Evolutionary conservation across 2,113 vertebrate genomes (phyloP), one percentile per base, ranked within the genome.

Genomic region (Cercopithecus mona): DNA sequence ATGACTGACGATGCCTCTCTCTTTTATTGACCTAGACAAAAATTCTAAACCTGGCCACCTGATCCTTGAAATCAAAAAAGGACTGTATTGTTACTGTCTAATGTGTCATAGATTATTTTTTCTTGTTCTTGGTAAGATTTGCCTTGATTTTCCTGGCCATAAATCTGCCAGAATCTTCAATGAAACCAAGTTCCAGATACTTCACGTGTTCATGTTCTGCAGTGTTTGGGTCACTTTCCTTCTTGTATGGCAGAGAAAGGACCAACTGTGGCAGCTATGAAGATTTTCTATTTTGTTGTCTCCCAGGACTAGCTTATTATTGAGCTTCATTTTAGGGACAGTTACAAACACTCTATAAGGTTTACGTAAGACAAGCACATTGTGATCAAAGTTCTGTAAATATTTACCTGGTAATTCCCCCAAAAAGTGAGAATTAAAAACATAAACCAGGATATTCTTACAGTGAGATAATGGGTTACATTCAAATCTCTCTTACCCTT

Each of bases 281-380:
- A 99, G 45, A 98, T 99, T 14, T 98, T 99, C 92, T 98, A 98
- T 40, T 98, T 98, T 35, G 18, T 95, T 99, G 13, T 97, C 98
- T 5, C 99, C 98, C 8, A 99, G 98, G 64, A 98, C 94, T 59
- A 97, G 98, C 2, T 97, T 99, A 78, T 72, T 45, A 50, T 93
- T 99, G 7, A 30, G 98, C 32, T 99, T 97, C 38, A 98, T 99
- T 99, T 99, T 35, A 70, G 22, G 45, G 52, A 12, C 55, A 25
- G 20, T 57, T 22, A 43, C 43, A 38, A 72, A 70, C 8, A 87
- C 2, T 86, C 14, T 55, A 16, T n/a, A 55, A 10, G 48, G 16
- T 4, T 55, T 55, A 30, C 52, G 55, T 16, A 55, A 52, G 4
- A 55, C 70, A 73, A 88, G 14, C 23, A 73, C 27, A n/a, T 55